Evolutionary conservation across 2,113 vertebrate genomes (phyloP).

Genomic region (Ailuropoda melanoleuca): DNA sequence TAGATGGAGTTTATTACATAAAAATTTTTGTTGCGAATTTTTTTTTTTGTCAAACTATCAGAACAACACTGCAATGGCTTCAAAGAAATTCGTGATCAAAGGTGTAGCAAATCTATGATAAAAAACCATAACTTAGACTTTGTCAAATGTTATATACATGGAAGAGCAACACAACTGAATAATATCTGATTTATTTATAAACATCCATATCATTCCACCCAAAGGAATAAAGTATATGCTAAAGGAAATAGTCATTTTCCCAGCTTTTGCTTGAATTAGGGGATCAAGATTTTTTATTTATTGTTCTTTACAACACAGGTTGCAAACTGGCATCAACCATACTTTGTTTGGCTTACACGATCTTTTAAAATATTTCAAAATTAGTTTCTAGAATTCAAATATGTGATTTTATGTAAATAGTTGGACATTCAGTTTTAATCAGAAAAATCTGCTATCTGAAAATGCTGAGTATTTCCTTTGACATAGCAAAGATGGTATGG

Average conservation of each 20-base stretch:
- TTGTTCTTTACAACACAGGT: neutral
- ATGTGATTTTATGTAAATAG: neutral
- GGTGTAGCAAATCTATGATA: neutral
- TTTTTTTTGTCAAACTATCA: neutral
- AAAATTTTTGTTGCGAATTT: neutral
- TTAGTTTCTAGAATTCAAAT: slow-evolving; percentile 14
- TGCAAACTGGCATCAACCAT: neutral
- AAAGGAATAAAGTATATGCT: slow-evolving; percentile 9
- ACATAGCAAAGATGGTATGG: neutral
- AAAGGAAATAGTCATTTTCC: neutral
- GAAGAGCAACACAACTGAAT: neutral
- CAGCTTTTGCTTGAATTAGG: slow-evolving; percentile 2
- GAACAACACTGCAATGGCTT: neutral
- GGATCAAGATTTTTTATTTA: neutral
- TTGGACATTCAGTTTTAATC: neutral
- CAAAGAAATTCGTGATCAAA: slow-evolving; percentile 48
- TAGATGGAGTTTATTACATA: slow-evolving; percentile 62
- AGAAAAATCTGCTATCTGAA: neutral
- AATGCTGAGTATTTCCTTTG: neutral
- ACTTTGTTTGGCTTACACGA: neutral
- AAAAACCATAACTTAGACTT: slow-evolving; percentile 23
- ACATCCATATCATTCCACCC: neutral
- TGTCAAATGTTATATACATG: slow-evolving; percentile 25
- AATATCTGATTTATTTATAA: slow-evolving; percentile 60
- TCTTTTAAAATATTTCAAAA: slow-evolving; percentile 11